Conservation (phyloP, 2,888 invertebrate genomes). For the Merodon equestris region DNA sequence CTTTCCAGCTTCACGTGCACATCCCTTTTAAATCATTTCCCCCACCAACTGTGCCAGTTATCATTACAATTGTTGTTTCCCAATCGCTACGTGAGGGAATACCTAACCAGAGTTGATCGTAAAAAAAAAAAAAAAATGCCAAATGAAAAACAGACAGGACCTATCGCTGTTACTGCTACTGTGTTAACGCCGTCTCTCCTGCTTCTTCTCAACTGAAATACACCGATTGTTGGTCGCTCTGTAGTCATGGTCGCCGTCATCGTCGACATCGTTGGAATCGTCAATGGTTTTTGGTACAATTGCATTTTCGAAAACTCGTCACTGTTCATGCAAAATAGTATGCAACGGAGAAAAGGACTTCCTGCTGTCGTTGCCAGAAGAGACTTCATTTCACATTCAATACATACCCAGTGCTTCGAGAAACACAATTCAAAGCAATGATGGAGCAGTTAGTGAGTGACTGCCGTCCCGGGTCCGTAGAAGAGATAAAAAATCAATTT, state of each 20-base stretch:
- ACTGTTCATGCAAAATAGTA: slow-evolving; percentile 55
- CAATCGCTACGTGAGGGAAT: slow-evolving; percentile 58
- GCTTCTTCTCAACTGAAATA: slow-evolving; percentile 27
- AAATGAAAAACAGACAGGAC: slow-evolving; percentile 6
- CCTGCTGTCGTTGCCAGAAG: slow-evolving; percentile 19
- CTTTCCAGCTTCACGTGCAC: slow-evolving; percentile 59
- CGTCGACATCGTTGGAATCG: slow-evolving; percentile 31
- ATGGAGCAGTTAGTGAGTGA: slow-evolving; percentile 58
- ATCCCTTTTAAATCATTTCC: slow-evolving; percentile 67
- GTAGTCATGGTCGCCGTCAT: slow-evolving; percentile 1
- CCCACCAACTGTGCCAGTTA: slow-evolving; percentile 65
- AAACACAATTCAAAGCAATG: slow-evolving; percentile 56
- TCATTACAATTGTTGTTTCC: slow-evolving; percentile 65
- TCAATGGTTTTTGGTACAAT: slow-evolving; percentile 46
- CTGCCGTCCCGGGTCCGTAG: slow-evolving; percentile 25
- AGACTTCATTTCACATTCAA: slow-evolving; percentile 58
- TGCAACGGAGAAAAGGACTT: slow-evolving; percentile 18
- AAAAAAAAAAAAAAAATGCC: slow-evolving; percentile 15
- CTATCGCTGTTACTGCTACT: slow-evolving; percentile 24
- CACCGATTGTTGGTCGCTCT: background rate
- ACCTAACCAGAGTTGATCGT: slow-evolving; percentile 36
- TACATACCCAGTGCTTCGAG: slow-evolving; percentile 38
- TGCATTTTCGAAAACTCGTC: slow-evolving; percentile 44
- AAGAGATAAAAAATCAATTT: slow-evolving; percentile 22
- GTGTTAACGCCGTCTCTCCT: no score